A percentile compares a stretch with the other conserved stretches of the same genome.
These are phyloP conservation scores for Zaprionus davidi DNA, from an alignment of 1,140 invertebrate genomes.

Conservation along the genomic window DNA sequence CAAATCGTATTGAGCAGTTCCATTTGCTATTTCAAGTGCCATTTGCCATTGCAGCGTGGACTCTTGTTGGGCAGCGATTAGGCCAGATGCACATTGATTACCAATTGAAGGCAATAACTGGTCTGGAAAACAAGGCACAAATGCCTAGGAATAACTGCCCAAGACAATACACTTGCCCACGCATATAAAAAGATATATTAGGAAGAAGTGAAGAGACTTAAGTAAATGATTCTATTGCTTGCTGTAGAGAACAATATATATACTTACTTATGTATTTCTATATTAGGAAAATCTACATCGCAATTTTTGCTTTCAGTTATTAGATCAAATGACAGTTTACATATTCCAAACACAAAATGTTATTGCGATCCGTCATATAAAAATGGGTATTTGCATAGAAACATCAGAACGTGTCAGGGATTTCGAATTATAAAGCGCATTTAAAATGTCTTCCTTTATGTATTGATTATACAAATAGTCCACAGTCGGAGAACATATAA, in stretches of 20 bases:
- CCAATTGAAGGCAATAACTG: constrained; percentile 43
- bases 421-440: constrained; percentile 22
- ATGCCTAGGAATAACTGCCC: neutral
- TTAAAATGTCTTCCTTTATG: constrained; percentile 35
- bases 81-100: constrained; percentile 28
- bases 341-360: no score
- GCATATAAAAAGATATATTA: neutral
- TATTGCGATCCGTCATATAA: no score
- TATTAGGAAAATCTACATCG: neutral
- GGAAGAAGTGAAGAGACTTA: neutral
- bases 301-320: neutral
- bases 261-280: no score
- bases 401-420: constrained; percentile 50
- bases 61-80: neutral
- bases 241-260: no score
- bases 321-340: neutral
- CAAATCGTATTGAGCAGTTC: neutral
- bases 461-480: constrained; percentile 31
- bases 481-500: neutral
- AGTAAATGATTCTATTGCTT: neutral
- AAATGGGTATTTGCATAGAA: no score
- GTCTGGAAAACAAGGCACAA: constrained; percentile 5
- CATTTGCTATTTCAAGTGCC: constrained; percentile 42
- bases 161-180: neutral
- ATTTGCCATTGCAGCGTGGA: constrained; percentile 22